Conservation (phyloP, 2,797 vertebrate genomes). For the Carcharodon carcharias region DNA sequence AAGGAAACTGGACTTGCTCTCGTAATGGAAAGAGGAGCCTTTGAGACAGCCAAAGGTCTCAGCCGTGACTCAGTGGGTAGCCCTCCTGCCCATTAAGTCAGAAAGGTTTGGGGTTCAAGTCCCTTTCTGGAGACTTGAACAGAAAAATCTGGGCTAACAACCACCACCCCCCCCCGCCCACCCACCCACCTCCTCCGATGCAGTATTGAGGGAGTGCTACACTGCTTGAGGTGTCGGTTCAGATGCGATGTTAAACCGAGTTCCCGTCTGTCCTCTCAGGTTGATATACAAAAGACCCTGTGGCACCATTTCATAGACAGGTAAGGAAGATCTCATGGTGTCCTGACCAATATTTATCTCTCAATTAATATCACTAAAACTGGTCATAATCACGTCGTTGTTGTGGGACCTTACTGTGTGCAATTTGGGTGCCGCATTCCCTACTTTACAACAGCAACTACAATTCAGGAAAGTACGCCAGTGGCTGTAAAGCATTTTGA, state of each 20-base stretch:
- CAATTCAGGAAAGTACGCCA: background rate
- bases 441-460: background rate
- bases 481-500: background rate
- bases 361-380: background rate
- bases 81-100: background rate
- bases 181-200: background rate
- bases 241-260: background rate
- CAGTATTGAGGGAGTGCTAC: background rate
- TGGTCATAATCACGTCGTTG: background rate
- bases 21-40: background rate
- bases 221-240: background rate
- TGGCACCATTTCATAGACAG: background rate
- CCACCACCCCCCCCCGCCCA: too few relatives aligned
- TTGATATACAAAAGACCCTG: background rate
- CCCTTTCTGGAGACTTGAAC: background rate
- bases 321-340: background rate
- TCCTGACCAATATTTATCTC: background rate
- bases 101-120: background rate
- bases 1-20: background rate
- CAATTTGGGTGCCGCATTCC: background rate
- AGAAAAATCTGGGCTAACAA: background rate
- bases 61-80: background rate
- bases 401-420: background rate
- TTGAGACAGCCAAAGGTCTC: background rate
- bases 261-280: background rate